A percentile compares a stretch with the other conserved stretches of the same genome.
Evolutionary conservation across 1,140 invertebrate species (phyloP).

Genomic region (Dysdera silvatica): DNA sequence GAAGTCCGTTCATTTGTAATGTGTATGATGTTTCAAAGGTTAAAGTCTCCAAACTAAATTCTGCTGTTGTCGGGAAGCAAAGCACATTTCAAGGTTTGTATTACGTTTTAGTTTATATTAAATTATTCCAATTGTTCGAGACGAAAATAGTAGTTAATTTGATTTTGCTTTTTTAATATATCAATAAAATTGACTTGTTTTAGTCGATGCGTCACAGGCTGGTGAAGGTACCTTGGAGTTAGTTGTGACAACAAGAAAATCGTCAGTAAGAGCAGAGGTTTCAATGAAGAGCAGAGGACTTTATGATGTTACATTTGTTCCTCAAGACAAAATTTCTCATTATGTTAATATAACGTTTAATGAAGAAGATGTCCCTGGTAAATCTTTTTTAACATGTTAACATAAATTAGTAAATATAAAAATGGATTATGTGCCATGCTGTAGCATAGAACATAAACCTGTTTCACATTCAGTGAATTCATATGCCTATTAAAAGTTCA

Average conservation of each 20-base stretch:
- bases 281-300: constrained; percentile 80
- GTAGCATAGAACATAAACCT: too few species aligned
- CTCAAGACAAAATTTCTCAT: constrained; percentile 78
- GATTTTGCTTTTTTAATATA: not conserved
- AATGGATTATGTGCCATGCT: too few species aligned
- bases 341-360: constrained; percentile 96
- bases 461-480: too few species aligned
- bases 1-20: constrained; percentile 87
- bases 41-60: constrained; percentile 63
- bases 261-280: constrained; percentile 54
- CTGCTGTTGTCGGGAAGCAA: constrained; percentile 41
- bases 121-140: not conserved
- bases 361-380: constrained; percentile 76
- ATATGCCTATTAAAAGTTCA: too few species aligned
- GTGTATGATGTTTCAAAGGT: constrained; percentile 84
- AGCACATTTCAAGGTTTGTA: constrained; percentile 44
- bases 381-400: constrained; percentile 3
- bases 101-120: not conserved
- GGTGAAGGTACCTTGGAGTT: constrained; percentile 92
- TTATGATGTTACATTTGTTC: constrained; percentile 95
- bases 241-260: constrained; percentile 82
- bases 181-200: not conserved
- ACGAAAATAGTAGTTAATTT: not conserved
- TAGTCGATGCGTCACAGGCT: constrained; percentile 88
- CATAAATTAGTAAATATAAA: too few species aligned